These are phyloP conservation scores for Athalia circularis DNA, from an alignment of 2,888 invertebrate genomes.

Conservation along the genomic window DNA sequence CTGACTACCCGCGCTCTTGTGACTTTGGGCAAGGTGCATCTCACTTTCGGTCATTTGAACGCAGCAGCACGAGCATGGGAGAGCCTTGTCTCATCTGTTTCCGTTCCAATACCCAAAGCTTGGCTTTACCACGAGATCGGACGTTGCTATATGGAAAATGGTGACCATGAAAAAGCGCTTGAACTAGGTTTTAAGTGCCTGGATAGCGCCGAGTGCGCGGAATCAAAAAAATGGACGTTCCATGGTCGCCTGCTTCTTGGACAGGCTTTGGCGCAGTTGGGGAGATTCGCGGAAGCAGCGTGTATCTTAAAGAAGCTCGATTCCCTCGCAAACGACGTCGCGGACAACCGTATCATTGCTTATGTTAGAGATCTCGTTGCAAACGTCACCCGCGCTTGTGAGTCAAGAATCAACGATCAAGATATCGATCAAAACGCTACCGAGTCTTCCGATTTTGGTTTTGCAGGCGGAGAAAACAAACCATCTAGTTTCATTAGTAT, in stretches of 20 bases:
- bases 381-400: slow-evolving; percentile 49
- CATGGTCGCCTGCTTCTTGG: slow-evolving; percentile 63
- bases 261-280: slow-evolving; percentile 61
- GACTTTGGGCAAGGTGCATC: slow-evolving; percentile 65
- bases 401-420: background rate
- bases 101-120: slow-evolving; percentile 55
- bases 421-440: background rate
- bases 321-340: slow-evolving; percentile 52
- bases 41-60: slow-evolving; percentile 63
- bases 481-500: background rate
- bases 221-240: slow-evolving; percentile 64
- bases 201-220: slow-evolving; percentile 55
- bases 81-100: slow-evolving; percentile 53
- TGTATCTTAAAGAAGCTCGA: slow-evolving; percentile 55
- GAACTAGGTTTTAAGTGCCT: slow-evolving; percentile 56
- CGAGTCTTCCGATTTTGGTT: background rate
- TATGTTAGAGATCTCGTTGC: slow-evolving; percentile 63
- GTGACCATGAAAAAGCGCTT: slow-evolving; percentile 54
- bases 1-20: slow-evolving; percentile 57
- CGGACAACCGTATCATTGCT: slow-evolving; percentile 53
- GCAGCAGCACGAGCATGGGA: slow-evolving; percentile 64
- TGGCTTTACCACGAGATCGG: slow-evolving; percentile 62
- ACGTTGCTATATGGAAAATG: slow-evolving; percentile 64
- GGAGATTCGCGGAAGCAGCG: slow-evolving; percentile 60
- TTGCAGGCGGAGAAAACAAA: background rate